Evolutionary conservation across 2,113 vertebrate genomes (phyloP), one percentile per base, ranked within the genome.

Genomic region (Oreochromis tanganicae): DNA sequence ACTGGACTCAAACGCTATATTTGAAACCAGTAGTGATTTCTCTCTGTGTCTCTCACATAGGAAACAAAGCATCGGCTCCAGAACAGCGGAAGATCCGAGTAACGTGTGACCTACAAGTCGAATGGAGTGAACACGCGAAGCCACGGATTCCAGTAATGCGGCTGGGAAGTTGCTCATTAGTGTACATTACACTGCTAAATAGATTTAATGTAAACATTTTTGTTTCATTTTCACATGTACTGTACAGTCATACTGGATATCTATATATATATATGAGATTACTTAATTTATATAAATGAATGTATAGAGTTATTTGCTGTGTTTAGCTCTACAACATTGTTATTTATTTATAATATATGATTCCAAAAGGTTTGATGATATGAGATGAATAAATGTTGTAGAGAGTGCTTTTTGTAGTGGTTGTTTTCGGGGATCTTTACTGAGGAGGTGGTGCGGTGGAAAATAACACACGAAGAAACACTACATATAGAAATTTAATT

Each of bases 121-220:
- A 80, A 34, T 78, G 85, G 27, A 85, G 82, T 88, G 63, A 86
- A 81, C 46, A 82, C 86, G 56, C 43, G 32, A 87, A 85, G 88
- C 90, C 81, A 91, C 78, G 50, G 71, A 91, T 96, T 97, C 95
- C 94, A 96, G 95, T 13, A 1, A 5, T 19, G 9, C 9, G 3
- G 80, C 95, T 96, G 97, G 96, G 88, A 95, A 85, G 90, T 94
- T 91, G 84, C 81, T 82, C 82, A 86, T 93, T 97, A 91, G 97
- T 97, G 97, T 97, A 97, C 95, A 96, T 97, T 97, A 97, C 97
- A 97, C 97, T 96, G 96, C 88, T 57, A 87, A 87, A 82, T 68
- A 82, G 90, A 95, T 96, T 95, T 93, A 90, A 82, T 93, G 92
- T 96, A 93, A 96, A 96, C 92, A 91, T 91, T 94, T 91, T 91